A percentile compares a stretch with the other conserved stretches of the same genome.
Evolutionary conservation across 2,797 vertebrate genomes (phyloP).

Genomic region (Naso thynnoides): DNA sequence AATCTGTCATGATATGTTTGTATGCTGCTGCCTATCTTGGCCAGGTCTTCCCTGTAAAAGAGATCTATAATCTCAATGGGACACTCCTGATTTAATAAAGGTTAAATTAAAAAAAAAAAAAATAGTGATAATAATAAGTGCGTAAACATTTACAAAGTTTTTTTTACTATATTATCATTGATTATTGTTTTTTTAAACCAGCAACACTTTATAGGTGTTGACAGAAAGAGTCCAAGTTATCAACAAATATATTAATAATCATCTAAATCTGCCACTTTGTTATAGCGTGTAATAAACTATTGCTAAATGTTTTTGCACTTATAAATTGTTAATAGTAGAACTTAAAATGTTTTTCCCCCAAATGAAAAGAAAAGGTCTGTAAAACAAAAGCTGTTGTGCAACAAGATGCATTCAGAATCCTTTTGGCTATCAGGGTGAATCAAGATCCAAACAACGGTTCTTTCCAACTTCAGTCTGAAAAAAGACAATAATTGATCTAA

Average conservation of each 20-base stretch:
- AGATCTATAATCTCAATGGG: no score
- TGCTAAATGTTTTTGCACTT: neutral
- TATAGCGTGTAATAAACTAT: neutral
- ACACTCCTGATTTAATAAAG: no score
- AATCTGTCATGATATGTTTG: no score
- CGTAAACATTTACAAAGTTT: neutral
- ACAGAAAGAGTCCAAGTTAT: neutral
- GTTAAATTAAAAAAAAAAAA: no score
- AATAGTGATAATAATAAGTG: neutral
- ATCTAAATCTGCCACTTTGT: neutral
- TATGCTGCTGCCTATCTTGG: no score
- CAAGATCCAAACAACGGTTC: neutral
- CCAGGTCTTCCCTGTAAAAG: no score
- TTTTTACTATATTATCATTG: neutral
- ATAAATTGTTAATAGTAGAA: neutral
- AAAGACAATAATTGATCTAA: neutral
- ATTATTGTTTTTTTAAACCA: neutral
- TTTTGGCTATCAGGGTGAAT: constrained; percentile 1
- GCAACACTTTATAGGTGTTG: neutral
- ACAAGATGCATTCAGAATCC: neutral
- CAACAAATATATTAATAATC: neutral
- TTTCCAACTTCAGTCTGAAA: neutral
- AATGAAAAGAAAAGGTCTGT: neutral
- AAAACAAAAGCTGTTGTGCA: neutral
- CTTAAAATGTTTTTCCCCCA: neutral